These are phyloP conservation scores for Eubasilissa regina DNA, from an alignment of 1,140 invertebrate species.

Conservation along the genomic window DNA sequence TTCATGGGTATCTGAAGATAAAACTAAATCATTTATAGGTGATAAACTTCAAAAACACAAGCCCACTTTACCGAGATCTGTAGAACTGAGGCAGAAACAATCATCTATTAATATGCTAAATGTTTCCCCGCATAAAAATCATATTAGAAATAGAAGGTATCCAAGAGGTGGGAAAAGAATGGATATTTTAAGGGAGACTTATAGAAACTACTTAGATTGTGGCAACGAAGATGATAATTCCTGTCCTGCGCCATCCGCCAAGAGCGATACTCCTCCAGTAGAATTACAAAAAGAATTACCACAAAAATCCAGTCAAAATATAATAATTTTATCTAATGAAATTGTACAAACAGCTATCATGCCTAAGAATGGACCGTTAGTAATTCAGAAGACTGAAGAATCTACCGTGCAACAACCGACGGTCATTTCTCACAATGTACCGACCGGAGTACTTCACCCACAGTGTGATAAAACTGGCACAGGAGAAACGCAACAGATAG, in stretches of 20 bases:
- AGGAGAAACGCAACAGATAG: conserved; percentile 3
- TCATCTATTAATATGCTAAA: conserved; percentile 28
- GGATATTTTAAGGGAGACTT: conserved; percentile 56
- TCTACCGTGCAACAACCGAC: neutral
- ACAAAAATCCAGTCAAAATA: conserved; percentile 34
- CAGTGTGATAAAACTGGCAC: neutral
- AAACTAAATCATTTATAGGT: conserved; percentile 14
- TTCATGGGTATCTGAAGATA: conserved; percentile 38
- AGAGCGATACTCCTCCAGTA: conserved; percentile 9
- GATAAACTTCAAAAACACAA: neutral
- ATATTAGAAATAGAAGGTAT: conserved; percentile 22
- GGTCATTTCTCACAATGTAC: no score
- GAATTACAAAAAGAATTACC: neutral
- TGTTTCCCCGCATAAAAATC: conserved; percentile 19
- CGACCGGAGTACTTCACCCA: conserved; percentile 6
- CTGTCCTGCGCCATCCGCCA: neutral
- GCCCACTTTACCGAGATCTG: neutral
- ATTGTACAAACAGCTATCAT: conserved; percentile 45
- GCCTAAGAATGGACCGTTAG: conserved; percentile 33
- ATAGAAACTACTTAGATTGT: conserved; percentile 13
- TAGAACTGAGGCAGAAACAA: neutral
- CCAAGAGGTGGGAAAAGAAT: conserved; percentile 58
- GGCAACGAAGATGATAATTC: neutral
- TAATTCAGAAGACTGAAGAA: conserved; percentile 18
- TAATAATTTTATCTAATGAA: conserved; percentile 57